A percentile compares a stretch with the other conserved stretches of the same genome.
Conservation (phyloP, 2,797 vertebrate species). For the Sebastes minor region DNA sequence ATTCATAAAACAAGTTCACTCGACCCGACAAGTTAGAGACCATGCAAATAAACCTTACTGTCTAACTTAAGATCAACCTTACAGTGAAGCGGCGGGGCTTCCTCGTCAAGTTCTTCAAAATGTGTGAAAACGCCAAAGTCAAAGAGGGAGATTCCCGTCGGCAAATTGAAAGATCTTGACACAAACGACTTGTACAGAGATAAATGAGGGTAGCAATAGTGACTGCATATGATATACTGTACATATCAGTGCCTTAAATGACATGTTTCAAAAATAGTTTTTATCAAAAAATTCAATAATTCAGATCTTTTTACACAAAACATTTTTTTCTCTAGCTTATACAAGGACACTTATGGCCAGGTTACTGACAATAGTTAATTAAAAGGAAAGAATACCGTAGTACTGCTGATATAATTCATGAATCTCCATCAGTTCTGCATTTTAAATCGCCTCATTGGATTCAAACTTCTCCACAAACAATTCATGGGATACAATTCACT, state of each 20-base stretch:
- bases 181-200: conserved; percentile 68
- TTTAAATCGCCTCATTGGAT: conserved; percentile 25
- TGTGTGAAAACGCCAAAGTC: conserved; percentile 43
- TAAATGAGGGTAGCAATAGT: conserved; percentile 70
- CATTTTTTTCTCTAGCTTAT: conserved; percentile 72
- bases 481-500: neutral
- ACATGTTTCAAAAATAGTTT: conserved; percentile 83
- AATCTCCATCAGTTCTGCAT: conserved; percentile 25
- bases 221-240: conserved; percentile 75
- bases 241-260: conserved; percentile 79
- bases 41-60: conserved; percentile 74
- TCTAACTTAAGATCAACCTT: conserved; percentile 39
- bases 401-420: conserved; percentile 26
- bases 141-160: conserved; percentile 36
- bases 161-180: conserved; percentile 60
- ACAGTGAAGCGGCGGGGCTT: conserved; percentile 29
- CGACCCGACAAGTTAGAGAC: conserved; percentile 70
- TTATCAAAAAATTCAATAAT: conserved; percentile 78
- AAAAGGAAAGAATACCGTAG: conserved; percentile 28
- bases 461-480: conserved; percentile 20
- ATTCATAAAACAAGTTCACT: conserved; percentile 89
- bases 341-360: conserved; percentile 85
- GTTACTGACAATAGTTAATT: conserved; percentile 65
- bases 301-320: conserved; percentile 73
- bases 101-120: conserved; percentile 42